Evolutionary conservation across 2,888 invertebrate genomes (phyloP), one percentile per base, ranked within the genome.

Genomic region (Hirtodrosophila trivittata): DNA sequence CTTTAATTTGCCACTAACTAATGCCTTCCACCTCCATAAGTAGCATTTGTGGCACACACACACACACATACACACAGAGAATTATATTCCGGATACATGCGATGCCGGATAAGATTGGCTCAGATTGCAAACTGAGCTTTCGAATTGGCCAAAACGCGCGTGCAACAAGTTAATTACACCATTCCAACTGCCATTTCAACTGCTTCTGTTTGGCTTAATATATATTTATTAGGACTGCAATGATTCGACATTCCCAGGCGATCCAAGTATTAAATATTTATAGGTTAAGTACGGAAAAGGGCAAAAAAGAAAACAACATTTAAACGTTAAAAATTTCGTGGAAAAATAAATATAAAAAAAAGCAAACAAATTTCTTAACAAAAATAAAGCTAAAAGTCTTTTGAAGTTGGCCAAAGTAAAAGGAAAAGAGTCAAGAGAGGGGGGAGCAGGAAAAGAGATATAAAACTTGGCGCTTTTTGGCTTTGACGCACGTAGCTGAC

Each of bases 31-130:
- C 18, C 18, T 21, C 2, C 18, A 21, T 21, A 51, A 50, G 46
- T 54, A 35, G 35, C 13, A 57, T 52, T 60, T 50, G 51, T 41
- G 25, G 3, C 18, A 21, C 18, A 21, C 18, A 21, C 18, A 21
- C 18, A 21, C 18, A 21, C 18, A 21, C 18, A 21, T 5, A 21
- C 18, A 21, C 18, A 21, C 18, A 66, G 63, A 81, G 81, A 75
- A 86, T 88, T 88, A 89, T 89, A 80, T 77, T 75, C 89, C 89
- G 89, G 89, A 89, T 87, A 86, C 89, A 89, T 89, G 90, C 89
- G 86, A 89, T 21, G 18, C 18, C 18, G 18, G 18, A 21, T 89
- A 89, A 88, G 87, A 76, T 88, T 87, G 71, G 59, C 60, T 52
- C 64, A 64, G 67, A 75, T 80, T 75, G 81, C 81, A 51, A 54